These are phyloP conservation scores for Pristionchus mayeri DNA, from an alignment of 2,888 invertebrate species.

Conservation along the genomic window DNA sequence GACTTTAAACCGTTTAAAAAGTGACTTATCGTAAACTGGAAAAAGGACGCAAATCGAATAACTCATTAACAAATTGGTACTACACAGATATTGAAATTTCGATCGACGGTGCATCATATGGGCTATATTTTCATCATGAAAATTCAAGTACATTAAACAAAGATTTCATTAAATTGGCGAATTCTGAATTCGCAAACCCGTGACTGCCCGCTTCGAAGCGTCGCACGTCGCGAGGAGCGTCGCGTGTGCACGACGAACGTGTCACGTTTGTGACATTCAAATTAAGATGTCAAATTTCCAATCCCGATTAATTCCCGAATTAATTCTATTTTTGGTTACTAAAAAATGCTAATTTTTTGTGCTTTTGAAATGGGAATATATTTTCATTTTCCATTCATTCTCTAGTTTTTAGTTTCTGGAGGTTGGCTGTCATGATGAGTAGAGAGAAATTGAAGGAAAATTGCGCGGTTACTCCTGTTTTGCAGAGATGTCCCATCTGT, in stretches of 20 bases:
- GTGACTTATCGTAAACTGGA: slow-evolving; percentile 5
- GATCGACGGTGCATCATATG: background rate
- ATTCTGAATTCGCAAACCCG: no score
- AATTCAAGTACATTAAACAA: background rate
- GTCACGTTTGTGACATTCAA: no score
- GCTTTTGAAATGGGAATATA: no score
- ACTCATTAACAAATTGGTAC: background rate
- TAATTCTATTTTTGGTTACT: no score
- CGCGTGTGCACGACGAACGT: no score
- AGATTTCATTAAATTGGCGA: background rate
- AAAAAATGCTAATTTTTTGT: no score
- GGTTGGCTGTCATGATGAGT: background rate
- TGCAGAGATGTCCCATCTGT: slow-evolving; percentile 44
- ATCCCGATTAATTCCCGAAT: no score
- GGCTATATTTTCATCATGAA: background rate
- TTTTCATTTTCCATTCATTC: background rate
- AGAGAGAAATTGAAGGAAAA: background rate
- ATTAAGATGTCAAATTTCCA: no score
- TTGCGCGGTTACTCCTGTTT: background rate
- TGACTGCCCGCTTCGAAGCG: no score
- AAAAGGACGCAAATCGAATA: slow-evolving; percentile 12
- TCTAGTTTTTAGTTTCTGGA: background rate
- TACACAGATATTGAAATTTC: background rate
- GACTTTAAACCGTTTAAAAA: background rate
- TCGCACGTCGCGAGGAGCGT: no score